Base-by-base conservation (phyloP, 2,113 vertebrate species). In the Bos indicus region DNA sequence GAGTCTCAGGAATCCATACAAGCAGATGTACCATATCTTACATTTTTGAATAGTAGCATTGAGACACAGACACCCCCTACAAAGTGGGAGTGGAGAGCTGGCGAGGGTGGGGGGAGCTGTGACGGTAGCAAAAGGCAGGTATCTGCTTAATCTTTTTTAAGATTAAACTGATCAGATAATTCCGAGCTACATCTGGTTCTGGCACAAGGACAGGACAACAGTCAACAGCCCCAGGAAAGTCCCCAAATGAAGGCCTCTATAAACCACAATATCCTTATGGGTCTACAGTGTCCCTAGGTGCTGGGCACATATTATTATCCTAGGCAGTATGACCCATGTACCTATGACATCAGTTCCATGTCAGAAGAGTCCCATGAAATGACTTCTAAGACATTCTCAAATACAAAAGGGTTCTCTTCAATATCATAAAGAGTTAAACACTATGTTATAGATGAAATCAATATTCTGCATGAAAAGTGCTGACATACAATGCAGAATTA, bases 51-150 rank as follows among this genome's bases (percentile, higher is more conserved):
- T 17, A 46, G 14, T 30, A 51, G 26, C 62, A 30, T 60, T 25
- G 43, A 85, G 51, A 90, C 7, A 83, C 52, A 83, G 81, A 56
- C 30, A 52, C 30, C 12, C 6, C 23, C 81, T 13, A 5, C 6
- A 36, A 36, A 83, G 48, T n/a, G 3, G 17, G 17, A 23, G 7
- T 56, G 52, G 23, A 52, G 23, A 51, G 25, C 5, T 23, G 11
- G 11, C 6, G 1, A 2, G 21, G 21, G 23, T 21, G 21, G 23
- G 6, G 7, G 11, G 0, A 25, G 33, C 51, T 77, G 2, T 48
- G 11, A 71, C 43, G 8, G 9, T 46, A 14, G 2, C 88, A 48
- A 56, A 36, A 95, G 10, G 40, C 7, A 67, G 13, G 10, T 25
- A 77, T 19, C 64, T 46, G 60, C 36, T 71, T 77, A 86, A 14